A percentile compares a stretch with the other conserved stretches of the same genome.
Evolutionary conservation across 2,113 vertebrate species (phyloP).

Genomic region (Phrynosoma blainvillii): DNA sequence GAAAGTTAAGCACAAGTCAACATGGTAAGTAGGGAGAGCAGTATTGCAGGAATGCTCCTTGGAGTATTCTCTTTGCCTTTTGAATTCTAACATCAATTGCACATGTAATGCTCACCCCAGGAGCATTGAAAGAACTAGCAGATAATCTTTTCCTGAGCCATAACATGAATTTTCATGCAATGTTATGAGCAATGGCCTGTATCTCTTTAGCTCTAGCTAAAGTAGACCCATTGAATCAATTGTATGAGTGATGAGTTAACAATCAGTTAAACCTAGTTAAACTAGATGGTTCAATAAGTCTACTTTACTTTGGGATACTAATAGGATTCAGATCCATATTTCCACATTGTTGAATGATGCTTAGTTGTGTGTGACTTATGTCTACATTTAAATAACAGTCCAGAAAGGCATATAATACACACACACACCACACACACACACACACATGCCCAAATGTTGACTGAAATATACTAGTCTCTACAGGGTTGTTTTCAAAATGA

Average conservation of each 20-base stretch:
- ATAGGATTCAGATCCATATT: too few species aligned
- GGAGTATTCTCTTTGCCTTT: conserved; percentile 28
- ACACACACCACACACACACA: neutral
- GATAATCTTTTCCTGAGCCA: conserved; percentile 31
- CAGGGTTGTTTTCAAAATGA: neutral
- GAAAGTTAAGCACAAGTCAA: conserved; percentile 62
- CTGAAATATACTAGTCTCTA: neutral
- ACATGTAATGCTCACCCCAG: conserved; percentile 19
- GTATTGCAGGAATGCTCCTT: conserved; percentile 11
- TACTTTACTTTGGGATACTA: too few species aligned
- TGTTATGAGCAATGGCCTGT: neutral
- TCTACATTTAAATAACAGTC: neutral
- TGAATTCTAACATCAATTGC: conserved; percentile 39
- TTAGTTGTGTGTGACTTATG: too few species aligned
- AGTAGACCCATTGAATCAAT: neutral
- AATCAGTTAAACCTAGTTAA: neutral
- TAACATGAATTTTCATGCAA: neutral
- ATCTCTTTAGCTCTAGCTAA: too few species aligned
- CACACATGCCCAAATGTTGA: neutral
- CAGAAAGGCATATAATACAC: neutral
- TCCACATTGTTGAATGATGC: too few species aligned
- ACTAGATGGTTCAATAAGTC: neutral
- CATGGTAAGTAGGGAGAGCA: conserved; percentile 3
- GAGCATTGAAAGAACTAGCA: neutral
- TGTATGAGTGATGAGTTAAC: neutral